Evolutionary conservation across 2,797 vertebrate species (phyloP).

Genomic region (Knipowitschia caucasica): DNA sequence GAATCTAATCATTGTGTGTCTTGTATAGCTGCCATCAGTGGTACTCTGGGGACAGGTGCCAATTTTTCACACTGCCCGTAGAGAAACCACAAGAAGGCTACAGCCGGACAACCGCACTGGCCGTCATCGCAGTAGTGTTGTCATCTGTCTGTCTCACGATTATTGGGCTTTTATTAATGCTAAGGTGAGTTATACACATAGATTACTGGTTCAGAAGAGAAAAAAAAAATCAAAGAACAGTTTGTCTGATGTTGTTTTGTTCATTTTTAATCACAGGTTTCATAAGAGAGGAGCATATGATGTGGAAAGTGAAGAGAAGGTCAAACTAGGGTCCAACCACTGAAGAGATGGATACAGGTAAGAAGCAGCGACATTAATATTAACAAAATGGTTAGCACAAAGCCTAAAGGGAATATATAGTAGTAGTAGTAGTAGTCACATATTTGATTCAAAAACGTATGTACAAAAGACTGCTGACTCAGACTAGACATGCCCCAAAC

Average conservation of each 20-base stretch:
- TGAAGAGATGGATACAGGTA: constrained; percentile 77
- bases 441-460: too few relatives aligned
- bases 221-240: too few relatives aligned
- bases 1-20: not conserved
- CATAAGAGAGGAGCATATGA: constrained; percentile 93
- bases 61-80: constrained; percentile 80
- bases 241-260: not conserved
- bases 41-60: constrained; percentile 88
- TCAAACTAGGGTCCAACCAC: constrained; percentile 90
- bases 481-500: too few relatives aligned
- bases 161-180: constrained; percentile 88
- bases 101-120: constrained; percentile 88
- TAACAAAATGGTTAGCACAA: not conserved
- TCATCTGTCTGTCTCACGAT: constrained; percentile 91
- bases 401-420: too few relatives aligned
- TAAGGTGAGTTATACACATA: constrained; percentile 77
- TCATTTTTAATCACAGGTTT: constrained; percentile 78
- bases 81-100: constrained; percentile 74
- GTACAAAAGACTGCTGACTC: too few relatives aligned
- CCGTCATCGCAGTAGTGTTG: constrained; percentile 88
- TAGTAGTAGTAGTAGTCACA: too few relatives aligned
- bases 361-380: constrained; percentile 34
- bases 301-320: constrained; percentile 95
- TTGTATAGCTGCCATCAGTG: constrained; percentile 81
- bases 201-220: too few relatives aligned